These are phyloP conservation scores for Esox masquinongy DNA, from an alignment of 2,797 vertebrate genomes.

Conservation along the genomic window DNA sequence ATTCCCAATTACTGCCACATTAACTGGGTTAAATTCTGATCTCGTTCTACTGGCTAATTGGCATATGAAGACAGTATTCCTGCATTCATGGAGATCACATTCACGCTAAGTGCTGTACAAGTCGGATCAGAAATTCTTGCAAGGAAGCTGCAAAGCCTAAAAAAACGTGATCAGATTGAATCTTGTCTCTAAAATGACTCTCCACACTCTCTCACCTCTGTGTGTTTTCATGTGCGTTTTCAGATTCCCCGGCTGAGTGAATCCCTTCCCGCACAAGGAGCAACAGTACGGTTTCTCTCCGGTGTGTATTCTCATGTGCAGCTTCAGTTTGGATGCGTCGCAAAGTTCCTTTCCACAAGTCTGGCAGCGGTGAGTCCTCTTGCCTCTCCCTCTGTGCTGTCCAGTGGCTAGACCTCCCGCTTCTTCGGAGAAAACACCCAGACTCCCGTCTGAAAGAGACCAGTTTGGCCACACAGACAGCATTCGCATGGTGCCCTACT, in stretches of 20 bases:
- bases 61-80: no score
- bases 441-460: not conserved
- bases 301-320: not conserved
- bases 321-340: not conserved
- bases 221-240: slow-evolving; percentile 2
- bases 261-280: not conserved
- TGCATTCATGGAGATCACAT: no score
- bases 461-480: not conserved
- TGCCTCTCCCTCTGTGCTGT: not conserved
- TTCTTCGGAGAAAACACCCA: not conserved
- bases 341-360: not conserved
- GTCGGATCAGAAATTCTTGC: no score
- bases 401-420: not conserved
- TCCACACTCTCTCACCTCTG: not conserved
- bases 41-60: no score
- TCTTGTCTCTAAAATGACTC: not conserved
- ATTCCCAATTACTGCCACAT: no score
- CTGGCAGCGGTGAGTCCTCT: not conserved
- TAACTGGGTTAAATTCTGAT: no score
- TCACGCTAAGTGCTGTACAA: no score
- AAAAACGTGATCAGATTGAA: no score
- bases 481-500: not conserved
- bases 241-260: not conserved
- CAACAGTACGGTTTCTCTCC: not conserved
- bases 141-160: no score